These are phyloP conservation scores for Herminia tarsipennalis DNA, from an alignment of 2,888 invertebrate genomes.

Conservation along the genomic window DNA sequence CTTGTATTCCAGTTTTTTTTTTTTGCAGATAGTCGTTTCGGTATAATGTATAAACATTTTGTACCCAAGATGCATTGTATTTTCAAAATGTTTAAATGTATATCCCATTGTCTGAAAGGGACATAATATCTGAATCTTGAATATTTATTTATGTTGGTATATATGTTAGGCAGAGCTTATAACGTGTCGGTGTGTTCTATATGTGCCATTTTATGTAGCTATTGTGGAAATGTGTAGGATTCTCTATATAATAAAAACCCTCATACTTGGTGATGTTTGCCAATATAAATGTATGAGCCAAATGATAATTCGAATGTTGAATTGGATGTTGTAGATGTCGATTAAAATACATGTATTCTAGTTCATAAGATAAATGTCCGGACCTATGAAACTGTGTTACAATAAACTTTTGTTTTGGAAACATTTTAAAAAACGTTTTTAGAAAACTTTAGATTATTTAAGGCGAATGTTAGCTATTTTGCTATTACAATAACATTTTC, in stretches of 20 bases:
- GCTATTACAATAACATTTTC: conserved; percentile 16
- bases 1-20: background rate
- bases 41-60: no score
- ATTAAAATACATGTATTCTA: no score
- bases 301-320: no score
- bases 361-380: background rate
- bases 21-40: background rate
- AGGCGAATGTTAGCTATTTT: conserved; percentile 24
- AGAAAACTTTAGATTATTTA: background rate
- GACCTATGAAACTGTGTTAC: background rate
- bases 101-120: background rate
- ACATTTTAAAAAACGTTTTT: background rate
- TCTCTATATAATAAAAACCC: conserved; percentile 8
- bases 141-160: conserved; percentile 14
- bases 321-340: no score
- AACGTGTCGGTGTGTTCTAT: conserved; percentile 67
- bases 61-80: background rate
- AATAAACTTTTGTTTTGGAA: background rate
- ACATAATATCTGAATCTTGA: conserved; percentile 5
- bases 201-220: conserved; percentile 62
- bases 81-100: conserved; percentile 8
- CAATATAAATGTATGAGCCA: no score
- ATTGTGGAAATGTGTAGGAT: conserved; percentile 30
- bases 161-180: conserved; percentile 52
- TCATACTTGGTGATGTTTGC: no score